phyloP scores from a whole-genome alignment of 2,888 invertebrate species.

The Drosophila melanosoma region DNA sequence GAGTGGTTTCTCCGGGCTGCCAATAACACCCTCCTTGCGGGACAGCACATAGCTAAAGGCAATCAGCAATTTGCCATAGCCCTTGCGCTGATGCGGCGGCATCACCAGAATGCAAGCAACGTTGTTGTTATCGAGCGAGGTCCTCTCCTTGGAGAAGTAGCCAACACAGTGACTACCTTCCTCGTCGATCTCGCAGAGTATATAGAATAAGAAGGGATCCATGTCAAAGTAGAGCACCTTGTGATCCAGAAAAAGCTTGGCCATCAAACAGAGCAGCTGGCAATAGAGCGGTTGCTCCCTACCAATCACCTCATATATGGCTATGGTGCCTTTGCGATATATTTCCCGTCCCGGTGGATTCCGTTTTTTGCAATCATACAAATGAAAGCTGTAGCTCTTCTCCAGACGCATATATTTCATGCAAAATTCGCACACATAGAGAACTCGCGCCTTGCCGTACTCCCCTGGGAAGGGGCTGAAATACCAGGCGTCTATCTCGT shows the following conservation, averaged over 20 bases:
- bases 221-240: conserved; percentile 99
- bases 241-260: conserved; percentile 98
- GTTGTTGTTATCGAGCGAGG: conserved; percentile 97
- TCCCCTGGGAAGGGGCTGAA: conserved; percentile 99
- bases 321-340: conserved; percentile 96
- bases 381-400: conserved; percentile 94
- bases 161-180: conserved; percentile 98
- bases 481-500: conserved; percentile 99
- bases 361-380: conserved; percentile 93
- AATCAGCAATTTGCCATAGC: conserved; percentile 96
- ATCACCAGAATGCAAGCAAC: conserved; percentile 98
- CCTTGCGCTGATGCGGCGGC: conserved; percentile 99
- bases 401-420: conserved; percentile 97
- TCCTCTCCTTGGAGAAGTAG: conserved; percentile 99
- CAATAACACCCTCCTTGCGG: conserved; percentile 96
- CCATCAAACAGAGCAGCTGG: conserved; percentile 97
- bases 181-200: conserved; percentile 93
- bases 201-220: conserved; percentile 98
- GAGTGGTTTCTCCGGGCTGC: conserved; percentile 98
- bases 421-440: conserved; percentile 99
- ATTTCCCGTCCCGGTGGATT: conserved; percentile 98
- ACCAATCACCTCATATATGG: conserved; percentile 99
- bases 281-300: conserved; percentile 98
- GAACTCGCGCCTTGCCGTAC: conserved; percentile 94
- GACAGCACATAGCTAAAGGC: conserved; percentile 98